Percentiles rank a stretch among this genome's conserved stretches.
Evolutionary conservation across 2,113 vertebrate genomes (phyloP).

Genomic region (Drymodes brunneopygia): DNA sequence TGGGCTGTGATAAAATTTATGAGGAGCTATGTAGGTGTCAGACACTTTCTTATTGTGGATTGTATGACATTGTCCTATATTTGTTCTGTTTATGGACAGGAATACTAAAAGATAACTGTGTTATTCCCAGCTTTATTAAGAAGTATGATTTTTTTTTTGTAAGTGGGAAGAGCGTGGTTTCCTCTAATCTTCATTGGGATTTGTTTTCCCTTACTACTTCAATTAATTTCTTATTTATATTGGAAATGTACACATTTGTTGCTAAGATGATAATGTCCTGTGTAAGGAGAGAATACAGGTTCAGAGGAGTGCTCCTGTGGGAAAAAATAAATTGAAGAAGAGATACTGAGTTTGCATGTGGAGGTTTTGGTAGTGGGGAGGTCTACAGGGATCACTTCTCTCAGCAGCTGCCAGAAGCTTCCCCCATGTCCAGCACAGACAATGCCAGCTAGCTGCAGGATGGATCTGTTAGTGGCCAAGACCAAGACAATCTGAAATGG

Average conservation of each 20-base stretch:
- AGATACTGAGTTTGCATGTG: neutral
- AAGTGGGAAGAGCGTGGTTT: neutral
- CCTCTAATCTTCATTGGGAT: neutral
- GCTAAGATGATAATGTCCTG: neutral
- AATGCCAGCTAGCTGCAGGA: neutral
- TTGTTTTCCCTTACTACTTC: neutral
- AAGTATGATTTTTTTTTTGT: neutral
- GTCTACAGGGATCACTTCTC: neutral
- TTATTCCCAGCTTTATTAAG: neutral
- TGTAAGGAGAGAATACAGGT: neutral
- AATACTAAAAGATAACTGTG: neutral
- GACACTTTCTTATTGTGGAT: neutral
- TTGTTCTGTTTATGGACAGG: neutral
- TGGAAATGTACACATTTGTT: neutral
- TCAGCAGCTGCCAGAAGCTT: neutral
- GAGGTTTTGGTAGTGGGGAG: neutral
- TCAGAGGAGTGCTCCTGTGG: neutral
- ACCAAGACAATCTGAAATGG: neutral
- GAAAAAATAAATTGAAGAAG: neutral
- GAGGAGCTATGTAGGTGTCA: neutral
- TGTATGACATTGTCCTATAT: neutral
- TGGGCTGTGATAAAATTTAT: neutral
- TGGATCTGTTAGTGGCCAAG: neutral
- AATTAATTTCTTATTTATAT: neutral
- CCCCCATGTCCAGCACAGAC: neutral